phyloP scores from a whole-genome alignment of 2,888 invertebrate species.

The Dynastes tityus region DNA sequence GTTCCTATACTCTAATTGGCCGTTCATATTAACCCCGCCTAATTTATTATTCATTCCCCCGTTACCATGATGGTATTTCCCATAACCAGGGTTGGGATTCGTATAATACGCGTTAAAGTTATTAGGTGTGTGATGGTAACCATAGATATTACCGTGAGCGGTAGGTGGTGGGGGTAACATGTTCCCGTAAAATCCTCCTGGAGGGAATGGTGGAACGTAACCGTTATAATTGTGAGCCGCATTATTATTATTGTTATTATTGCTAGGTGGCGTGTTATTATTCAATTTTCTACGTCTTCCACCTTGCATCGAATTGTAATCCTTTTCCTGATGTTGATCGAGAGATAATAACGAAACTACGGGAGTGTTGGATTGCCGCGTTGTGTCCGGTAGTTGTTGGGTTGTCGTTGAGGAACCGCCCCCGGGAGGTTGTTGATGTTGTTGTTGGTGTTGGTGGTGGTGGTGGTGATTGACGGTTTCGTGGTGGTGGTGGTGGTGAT shows the following conservation, averaged over 20 bases:
- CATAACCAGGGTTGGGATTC: background rate
- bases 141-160: slow-evolving; percentile 33
- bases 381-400: slow-evolving; percentile 35
- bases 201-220: slow-evolving; percentile 25
- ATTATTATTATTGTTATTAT: slow-evolving; percentile 38
- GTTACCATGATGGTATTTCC: slow-evolving; percentile 2
- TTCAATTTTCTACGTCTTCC: slow-evolving; percentile 63
- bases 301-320: slow-evolving; percentile 67
- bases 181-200: slow-evolving; percentile 13
- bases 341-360: slow-evolving; percentile 67
- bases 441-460: slow-evolving; percentile 32
- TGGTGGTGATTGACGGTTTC: slow-evolving; percentile 33
- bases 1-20: slow-evolving; percentile 8
- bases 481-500: slow-evolving; percentile 22
- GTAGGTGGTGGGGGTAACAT: slow-evolving; percentile 3
- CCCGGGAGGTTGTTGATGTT: slow-evolving; percentile 19
- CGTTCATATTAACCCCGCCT: slow-evolving; percentile 13
- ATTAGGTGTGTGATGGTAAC: background rate
- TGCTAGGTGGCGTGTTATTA: slow-evolving; percentile 27
- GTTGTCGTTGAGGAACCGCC: slow-evolving; percentile 24
- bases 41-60: slow-evolving; percentile 5
- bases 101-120: slow-evolving; percentile 21
- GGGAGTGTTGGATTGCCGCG: slow-evolving; percentile 66
- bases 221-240: slow-evolving; percentile 52
- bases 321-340: slow-evolving; percentile 68